Evolutionary conservation across 2,888 invertebrate species (phyloP).

Genomic region (Thecocarcelia acutangulata): DNA sequence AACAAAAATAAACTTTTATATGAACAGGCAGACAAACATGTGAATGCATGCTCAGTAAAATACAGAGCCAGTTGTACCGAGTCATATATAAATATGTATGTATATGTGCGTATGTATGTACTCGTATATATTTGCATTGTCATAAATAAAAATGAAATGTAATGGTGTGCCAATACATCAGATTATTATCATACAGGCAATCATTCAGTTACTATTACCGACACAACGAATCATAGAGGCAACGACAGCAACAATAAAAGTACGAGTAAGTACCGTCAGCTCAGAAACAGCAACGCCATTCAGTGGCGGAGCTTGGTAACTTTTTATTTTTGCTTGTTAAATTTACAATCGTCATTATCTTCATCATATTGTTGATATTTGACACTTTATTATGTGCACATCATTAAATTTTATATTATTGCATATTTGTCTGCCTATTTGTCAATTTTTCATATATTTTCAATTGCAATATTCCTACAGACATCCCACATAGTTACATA

Average conservation of each 20-base stretch:
- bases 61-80: background rate
- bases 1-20: background rate
- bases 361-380: constrained; percentile 72
- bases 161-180: constrained; percentile 41
- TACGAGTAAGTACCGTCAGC: constrained; percentile 14
- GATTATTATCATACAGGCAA: constrained; percentile 41
- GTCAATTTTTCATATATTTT: constrained; percentile 49
- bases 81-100: background rate
- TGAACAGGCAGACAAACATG: constrained; percentile 2
- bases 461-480: constrained; percentile 34
- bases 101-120: background rate
- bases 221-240: constrained; percentile 12
- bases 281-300: constrained; percentile 4
- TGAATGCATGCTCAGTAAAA: background rate
- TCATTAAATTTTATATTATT: constrained; percentile 75
- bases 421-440: constrained; percentile 67
- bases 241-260: constrained; percentile 1
- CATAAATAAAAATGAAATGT: constrained; percentile 48
- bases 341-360: constrained; percentile 64
- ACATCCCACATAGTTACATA: background rate
- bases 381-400: constrained; percentile 78
- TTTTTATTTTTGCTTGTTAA: constrained; percentile 24
- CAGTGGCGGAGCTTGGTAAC: background rate
- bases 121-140: constrained; percentile 13
- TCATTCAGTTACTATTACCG: constrained; percentile 36